Evolutionary conservation across 1,140 invertebrate species (phyloP), one percentile per base, ranked within the genome.

Genomic region (Pogonomyrmex barbatus): DNA sequence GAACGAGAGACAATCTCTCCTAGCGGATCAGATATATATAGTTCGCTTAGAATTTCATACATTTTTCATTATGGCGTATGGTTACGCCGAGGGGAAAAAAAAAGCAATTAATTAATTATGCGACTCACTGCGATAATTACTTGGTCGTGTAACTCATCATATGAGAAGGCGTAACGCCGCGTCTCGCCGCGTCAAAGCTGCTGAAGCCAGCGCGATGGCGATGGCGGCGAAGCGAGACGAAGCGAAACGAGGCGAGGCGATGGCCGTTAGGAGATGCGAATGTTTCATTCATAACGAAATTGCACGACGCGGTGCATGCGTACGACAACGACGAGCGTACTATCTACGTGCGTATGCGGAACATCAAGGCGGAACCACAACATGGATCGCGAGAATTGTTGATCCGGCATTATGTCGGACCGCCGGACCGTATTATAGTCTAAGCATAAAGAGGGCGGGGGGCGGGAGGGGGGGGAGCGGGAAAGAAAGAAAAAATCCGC

Each of bases 281-380:
- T 45, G 58, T 77, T 85, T 85, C 82, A 85, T 85, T 85, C 82
- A 78, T 78, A 77, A 85, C 73, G 39, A 78, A 24, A 65, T 36
- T 78, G 12, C 36, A 39, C 30, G 42, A n/a, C 14, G 70, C 70
- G 24, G 62, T 68, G 62, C 45, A 67, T 36, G 36, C 62, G 67
- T 82, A 82, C 24, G 30, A 5, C 24, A 39, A 63, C 36, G 4
- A 4, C 58, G 45, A 65, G n/a, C n/a, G n/a, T 83, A 83, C 68
- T 60, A 50, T 83, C 33, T 50, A 45, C 68, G 42, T 60, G 24
- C 65, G 39, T 58, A 33, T 56, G n/a, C n/a, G 12, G n/a, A n/a
- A n/a, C 33, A 81, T 30, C 54, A 36, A 36, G n/a, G 75, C 24
- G 42, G 2, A 63, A 77, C 42, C 8, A 30, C 39, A 58, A 39